Evolutionary conservation across 2,797 vertebrate genomes (phyloP).

Genomic region (Botia kubotai): DNA sequence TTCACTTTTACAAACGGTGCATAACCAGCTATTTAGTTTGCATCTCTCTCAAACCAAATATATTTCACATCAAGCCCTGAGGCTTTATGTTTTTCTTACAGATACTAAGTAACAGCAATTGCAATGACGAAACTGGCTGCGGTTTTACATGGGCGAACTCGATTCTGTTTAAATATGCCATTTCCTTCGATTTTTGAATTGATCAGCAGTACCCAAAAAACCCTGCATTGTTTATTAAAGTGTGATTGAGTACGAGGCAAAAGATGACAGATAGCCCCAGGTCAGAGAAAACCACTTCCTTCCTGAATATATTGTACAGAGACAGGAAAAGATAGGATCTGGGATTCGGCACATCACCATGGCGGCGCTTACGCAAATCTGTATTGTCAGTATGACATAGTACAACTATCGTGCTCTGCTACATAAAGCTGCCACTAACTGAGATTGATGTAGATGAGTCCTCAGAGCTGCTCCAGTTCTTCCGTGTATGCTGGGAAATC

Average conservation of each 20-base stretch:
- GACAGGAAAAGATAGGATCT: slow-evolving; percentile 58
- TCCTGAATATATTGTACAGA: slow-evolving; percentile 61
- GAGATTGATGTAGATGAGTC: slow-evolving; percentile 70
- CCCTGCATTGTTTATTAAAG: slow-evolving; percentile 3
- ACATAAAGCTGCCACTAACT: slow-evolving; percentile 68
- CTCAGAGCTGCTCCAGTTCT: slow-evolving; percentile 15
- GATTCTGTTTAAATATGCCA: slow-evolving; percentile 21
- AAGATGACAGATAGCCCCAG: slow-evolving; percentile 49
- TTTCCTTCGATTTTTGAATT: neutral
- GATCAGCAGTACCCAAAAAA: neutral
- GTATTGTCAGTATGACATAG: slow-evolving; percentile 70
- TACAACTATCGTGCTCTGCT: slow-evolving; percentile 70
- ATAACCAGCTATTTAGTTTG: neutral
- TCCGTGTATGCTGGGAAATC: slow-evolving; percentile 11
- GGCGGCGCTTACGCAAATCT: slow-evolving; percentile 56
- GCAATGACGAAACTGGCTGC: neutral
- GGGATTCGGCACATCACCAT: slow-evolving; percentile 24
- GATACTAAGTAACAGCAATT: slow-evolving; percentile 22
- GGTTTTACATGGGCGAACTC: neutral
- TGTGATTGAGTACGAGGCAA: slow-evolving; percentile 6
- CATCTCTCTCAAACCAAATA: neutral
- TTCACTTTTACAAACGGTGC: neutral
- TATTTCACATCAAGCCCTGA: neutral
- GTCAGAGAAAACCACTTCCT: slow-evolving; percentile 54
- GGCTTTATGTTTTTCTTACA: slow-evolving; percentile 25